Evolutionary conservation across 2,113 vertebrate genomes (phyloP).

Genomic region (Halcyon malimbica): DNA sequence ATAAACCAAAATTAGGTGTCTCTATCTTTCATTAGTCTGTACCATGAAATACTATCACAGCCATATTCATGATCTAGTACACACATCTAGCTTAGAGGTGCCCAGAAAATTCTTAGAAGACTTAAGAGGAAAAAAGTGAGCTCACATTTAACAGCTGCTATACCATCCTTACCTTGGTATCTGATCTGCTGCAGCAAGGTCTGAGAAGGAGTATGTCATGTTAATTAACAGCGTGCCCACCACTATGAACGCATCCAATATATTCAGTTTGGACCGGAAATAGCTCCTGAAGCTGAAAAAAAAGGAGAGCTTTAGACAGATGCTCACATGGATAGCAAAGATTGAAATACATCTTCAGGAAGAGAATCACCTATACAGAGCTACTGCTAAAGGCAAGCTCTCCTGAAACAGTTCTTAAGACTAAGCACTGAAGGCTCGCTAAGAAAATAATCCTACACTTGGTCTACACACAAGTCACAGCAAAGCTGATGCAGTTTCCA

Average conservation of each 20-base stretch:
- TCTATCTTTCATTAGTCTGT: background rate
- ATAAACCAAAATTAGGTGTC: background rate
- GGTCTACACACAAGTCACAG: background rate
- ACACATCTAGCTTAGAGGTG: background rate
- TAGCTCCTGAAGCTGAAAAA: slow-evolving; percentile 82
- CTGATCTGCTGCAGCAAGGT: slow-evolving; percentile 69
- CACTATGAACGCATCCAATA: slow-evolving; percentile 84
- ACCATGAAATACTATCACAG: background rate
- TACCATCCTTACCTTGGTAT: slow-evolving; percentile 84
- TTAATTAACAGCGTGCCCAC: slow-evolving; percentile 82
- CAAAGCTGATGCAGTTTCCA: background rate
- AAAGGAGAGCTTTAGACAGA: background rate
- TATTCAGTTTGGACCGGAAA: slow-evolving; percentile 86
- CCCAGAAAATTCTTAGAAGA: background rate
- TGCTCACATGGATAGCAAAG: background rate
- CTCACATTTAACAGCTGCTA: background rate
- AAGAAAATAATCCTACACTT: background rate
- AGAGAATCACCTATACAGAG: background rate
- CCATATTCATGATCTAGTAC: background rate
- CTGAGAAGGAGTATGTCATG: slow-evolving; percentile 78
- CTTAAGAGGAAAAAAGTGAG: background rate
- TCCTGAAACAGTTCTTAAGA: background rate
- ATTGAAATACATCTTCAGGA: background rate
- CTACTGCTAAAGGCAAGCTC: background rate
- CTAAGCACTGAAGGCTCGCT: background rate